phyloP scores from a whole-genome alignment of 2,113 vertebrate species.

The Clarias gariepinus region DNA sequence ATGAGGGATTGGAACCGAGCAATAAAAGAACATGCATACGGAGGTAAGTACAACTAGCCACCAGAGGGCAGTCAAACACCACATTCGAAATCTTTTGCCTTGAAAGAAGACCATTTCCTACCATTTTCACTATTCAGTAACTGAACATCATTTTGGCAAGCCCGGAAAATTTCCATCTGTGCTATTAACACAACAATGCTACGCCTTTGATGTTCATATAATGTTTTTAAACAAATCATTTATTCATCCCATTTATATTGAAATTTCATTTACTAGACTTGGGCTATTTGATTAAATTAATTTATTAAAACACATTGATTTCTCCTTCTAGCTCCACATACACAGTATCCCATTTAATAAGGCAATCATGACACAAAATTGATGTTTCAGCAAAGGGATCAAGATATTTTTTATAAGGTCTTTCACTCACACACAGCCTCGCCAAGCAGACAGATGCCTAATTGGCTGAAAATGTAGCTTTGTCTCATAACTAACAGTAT shows the following conservation, averaged over 20 bases:
- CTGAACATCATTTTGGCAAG: background rate
- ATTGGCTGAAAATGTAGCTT: constrained; percentile 71
- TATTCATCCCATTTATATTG: background rate
- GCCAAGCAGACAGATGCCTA: constrained; percentile 65
- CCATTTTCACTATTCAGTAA: background rate
- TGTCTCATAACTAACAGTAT: constrained; percentile 62
- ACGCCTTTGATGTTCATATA: background rate
- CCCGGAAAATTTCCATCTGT: background rate
- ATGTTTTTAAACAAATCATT: background rate
- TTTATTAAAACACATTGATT: background rate
- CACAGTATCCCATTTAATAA: background rate
- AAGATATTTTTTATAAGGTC: constrained; percentile 39
- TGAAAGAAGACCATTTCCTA: background rate
- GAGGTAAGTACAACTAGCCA: constrained; percentile 22
- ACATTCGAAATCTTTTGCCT: constrained; percentile 30
- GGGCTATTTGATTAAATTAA: background rate
- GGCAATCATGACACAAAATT: background rate
- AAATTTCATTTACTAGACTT: background rate
- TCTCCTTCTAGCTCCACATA: background rate
- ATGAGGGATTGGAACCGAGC: background rate
- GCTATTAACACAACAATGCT: background rate
- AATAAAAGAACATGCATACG: background rate
- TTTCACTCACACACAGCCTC: constrained; percentile 3
- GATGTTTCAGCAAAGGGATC: constrained; percentile 14
- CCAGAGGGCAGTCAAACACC: constrained; percentile 61